A percentile compares a stretch with the other conserved stretches of the same genome.
Conservation (phyloP, 2,797 vertebrate species). For the Anas acuta region DNA sequence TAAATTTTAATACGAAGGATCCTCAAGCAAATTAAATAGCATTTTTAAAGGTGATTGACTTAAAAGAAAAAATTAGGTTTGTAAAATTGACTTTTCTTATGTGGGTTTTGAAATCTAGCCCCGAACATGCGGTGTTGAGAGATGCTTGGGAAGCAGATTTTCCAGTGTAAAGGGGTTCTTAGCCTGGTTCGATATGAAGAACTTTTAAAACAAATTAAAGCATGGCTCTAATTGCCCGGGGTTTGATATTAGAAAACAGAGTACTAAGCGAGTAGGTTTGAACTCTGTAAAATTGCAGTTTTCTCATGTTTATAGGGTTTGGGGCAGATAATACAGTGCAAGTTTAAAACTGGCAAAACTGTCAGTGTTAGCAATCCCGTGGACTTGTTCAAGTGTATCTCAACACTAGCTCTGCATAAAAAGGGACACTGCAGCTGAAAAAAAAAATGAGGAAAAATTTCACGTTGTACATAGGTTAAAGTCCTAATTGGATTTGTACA, state of each 20-base stretch:
- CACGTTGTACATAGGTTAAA: constrained; percentile 94
- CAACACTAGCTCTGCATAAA: constrained; percentile 84
- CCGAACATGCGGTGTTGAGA: constrained; percentile 95
- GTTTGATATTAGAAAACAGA: constrained; percentile 51
- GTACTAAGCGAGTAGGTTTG: constrained; percentile 57
- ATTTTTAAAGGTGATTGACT: constrained; percentile 85
- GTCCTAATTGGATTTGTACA: constrained; percentile 91
- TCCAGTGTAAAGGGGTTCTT: constrained; percentile 34
- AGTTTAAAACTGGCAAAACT: constrained; percentile 34
- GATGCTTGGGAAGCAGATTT: constrained; percentile 74
- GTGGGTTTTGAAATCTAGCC: constrained; percentile 99
- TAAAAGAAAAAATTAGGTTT: constrained; percentile 81
- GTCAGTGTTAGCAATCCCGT: constrained; percentile 49
- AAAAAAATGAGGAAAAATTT: constrained; percentile 73
- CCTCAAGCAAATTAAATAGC: constrained; percentile 89
- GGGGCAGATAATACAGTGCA: constrained; percentile 44
- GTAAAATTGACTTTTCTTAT: constrained; percentile 76
- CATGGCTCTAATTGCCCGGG: constrained; percentile 51
- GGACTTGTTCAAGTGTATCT: constrained; percentile 76
- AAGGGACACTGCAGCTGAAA: constrained; percentile 98
- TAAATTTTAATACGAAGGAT: constrained; percentile 80
- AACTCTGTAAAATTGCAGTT: constrained; percentile 53
- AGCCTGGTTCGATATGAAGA: constrained; percentile 20
- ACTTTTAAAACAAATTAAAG: constrained; percentile 57
- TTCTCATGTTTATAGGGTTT: constrained; percentile 42